phyloP scores from a whole-genome alignment of 2,888 invertebrate genomes.

The Tolmerus cingulatus region DNA sequence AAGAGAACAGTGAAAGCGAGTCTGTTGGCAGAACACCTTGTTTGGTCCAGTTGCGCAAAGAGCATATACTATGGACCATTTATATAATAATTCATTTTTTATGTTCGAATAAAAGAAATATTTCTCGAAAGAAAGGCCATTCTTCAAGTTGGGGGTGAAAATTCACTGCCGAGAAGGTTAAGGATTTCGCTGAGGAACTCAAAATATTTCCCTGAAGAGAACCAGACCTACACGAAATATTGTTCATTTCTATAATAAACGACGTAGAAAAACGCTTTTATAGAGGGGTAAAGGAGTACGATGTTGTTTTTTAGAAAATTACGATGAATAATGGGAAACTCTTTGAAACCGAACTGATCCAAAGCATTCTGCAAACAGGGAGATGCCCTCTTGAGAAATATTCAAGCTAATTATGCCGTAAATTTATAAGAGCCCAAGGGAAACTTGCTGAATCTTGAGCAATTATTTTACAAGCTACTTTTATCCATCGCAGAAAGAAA shows the following conservation, averaged over 20 bases:
- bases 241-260: constrained; percentile 6
- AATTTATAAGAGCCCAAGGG: not conserved
- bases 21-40: not conserved
- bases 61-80: not conserved
- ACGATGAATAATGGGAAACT: constrained; percentile 9
- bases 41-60: not conserved
- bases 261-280: not conserved
- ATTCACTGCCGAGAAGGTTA: not conserved
- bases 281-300: not conserved
- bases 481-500: not conserved
- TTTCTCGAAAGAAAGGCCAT: not conserved
- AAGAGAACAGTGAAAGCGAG: not conserved
- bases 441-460: not conserved
- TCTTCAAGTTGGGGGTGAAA: not conserved
- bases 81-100: not conserved
- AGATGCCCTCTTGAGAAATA: not conserved
- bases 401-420: not conserved
- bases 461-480: constrained; percentile 7
- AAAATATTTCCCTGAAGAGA: not conserved
- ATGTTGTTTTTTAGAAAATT: not conserved
- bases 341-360: not conserved
- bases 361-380: not conserved
- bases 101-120: not conserved
- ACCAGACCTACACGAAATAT: not conserved
- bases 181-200: not conserved